Conservation (phyloP, 2,797 vertebrate genomes). For the Hozukius guyotensis region DNA sequence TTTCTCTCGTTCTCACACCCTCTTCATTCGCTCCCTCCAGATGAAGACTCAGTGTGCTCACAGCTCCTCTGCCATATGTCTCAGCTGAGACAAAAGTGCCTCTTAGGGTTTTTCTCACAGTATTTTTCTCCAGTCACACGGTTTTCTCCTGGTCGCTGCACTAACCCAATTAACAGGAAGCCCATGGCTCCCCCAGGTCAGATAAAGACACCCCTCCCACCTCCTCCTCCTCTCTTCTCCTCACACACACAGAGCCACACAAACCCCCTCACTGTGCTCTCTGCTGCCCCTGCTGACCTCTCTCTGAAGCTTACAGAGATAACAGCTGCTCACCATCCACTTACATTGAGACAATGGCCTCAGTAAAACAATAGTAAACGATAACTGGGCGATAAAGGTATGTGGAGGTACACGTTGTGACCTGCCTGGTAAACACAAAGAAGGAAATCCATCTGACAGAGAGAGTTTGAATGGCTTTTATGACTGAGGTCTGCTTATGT, state of each 20-base stretch:
- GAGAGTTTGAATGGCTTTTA: background rate
- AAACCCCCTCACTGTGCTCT: slow-evolving; percentile 64
- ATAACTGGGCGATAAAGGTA: slow-evolving; percentile 12
- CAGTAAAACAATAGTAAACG: slow-evolving; percentile 40
- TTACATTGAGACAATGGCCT: slow-evolving; percentile 50
- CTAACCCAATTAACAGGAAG: slow-evolving; percentile 83
- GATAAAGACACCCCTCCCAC: slow-evolving; percentile 77
- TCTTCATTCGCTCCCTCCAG: slow-evolving; percentile 67
- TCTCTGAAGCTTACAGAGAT: slow-evolving; percentile 70
- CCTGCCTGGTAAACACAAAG: slow-evolving; percentile 1
- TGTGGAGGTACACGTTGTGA: background rate
- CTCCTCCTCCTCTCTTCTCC: slow-evolving; percentile 10
- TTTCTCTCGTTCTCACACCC: slow-evolving; percentile 60
- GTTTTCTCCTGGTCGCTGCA: slow-evolving; percentile 76
- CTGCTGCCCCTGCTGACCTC: slow-evolving; percentile 82
- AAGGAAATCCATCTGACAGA: background rate
- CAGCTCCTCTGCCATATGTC: slow-evolving; percentile 80
- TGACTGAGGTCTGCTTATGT: background rate
- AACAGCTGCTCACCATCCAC: slow-evolving; percentile 67
- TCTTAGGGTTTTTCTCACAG: slow-evolving; percentile 80
- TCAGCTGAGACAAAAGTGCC: slow-evolving; percentile 80
- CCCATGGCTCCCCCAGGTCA: slow-evolving; percentile 82
- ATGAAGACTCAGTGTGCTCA: slow-evolving; percentile 77
- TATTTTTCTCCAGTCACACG: slow-evolving; percentile 80
- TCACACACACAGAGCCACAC: slow-evolving; percentile 1